Percentiles rank a stretch among this genome's conserved stretches.
Conservation (phyloP, 2,113 vertebrate genomes). For the Paracyprichromis sp. region DNA sequence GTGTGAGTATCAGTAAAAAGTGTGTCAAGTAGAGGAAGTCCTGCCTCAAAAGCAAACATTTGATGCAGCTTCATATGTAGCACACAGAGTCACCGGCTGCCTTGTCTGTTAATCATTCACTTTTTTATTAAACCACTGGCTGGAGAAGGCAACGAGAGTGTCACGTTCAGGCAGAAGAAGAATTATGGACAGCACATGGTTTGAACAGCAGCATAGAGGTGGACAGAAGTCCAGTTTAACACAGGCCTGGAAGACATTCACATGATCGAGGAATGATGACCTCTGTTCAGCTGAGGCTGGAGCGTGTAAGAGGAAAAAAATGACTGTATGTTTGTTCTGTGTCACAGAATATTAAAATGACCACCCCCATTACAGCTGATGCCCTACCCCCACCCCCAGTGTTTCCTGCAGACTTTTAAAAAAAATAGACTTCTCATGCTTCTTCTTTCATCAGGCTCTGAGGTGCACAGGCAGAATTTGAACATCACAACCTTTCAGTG, state of each 20-base stretch:
- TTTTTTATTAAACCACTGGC: slow-evolving; percentile 66
- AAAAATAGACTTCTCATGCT: background rate
- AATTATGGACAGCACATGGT: slow-evolving; percentile 50
- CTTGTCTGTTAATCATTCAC: slow-evolving; percentile 67
- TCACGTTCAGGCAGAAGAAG: slow-evolving; percentile 31
- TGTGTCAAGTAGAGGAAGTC: background rate
- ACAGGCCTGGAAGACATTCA: slow-evolving; percentile 25
- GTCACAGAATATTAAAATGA: background rate
- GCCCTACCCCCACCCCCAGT: background rate
- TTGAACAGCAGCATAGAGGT: slow-evolving; percentile 38
- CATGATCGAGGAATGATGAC: background rate
- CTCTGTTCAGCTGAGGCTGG: background rate
- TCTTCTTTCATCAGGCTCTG: slow-evolving; percentile 14
- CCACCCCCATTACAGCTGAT: background rate
- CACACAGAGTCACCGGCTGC: background rate
- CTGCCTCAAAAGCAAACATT: background rate
- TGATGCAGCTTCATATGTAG: background rate
- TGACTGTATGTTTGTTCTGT: background rate
- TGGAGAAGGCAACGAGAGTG: slow-evolving; percentile 30
- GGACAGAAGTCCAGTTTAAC: slow-evolving; percentile 2
- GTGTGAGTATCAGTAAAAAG: background rate
- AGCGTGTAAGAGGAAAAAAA: background rate
- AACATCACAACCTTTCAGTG: slow-evolving; percentile 6
- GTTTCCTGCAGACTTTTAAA: background rate
- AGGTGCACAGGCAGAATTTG: background rate